Evolutionary conservation across 2,888 invertebrate species (phyloP).

Genomic region (Sicus ferrugineus): DNA sequence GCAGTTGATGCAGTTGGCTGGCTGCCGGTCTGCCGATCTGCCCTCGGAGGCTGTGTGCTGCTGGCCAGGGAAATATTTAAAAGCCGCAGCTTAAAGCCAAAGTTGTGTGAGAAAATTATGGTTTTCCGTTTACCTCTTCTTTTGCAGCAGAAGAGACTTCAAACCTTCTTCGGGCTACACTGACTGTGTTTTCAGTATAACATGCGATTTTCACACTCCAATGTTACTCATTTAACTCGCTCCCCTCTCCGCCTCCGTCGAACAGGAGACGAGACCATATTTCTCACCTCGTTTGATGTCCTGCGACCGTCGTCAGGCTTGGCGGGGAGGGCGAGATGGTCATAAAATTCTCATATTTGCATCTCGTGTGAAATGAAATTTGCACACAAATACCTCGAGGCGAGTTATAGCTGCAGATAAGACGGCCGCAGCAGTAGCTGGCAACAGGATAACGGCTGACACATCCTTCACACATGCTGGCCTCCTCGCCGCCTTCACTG

Average conservation of each 20-base stretch:
- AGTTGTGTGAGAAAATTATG: no score
- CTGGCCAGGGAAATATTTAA: background rate
- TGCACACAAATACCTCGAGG: constrained; percentile 29
- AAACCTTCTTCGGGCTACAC: background rate
- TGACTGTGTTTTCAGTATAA: no score
- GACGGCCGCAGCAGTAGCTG: background rate
- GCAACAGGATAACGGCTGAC: constrained; percentile 12
- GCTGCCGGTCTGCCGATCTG: background rate
- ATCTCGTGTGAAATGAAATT: constrained; percentile 28
- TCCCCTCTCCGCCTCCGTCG: no score
- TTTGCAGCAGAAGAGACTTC: no score
- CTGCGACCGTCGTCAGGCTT: background rate
- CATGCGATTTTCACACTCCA: no score
- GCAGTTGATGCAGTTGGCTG: constrained; percentile 9
- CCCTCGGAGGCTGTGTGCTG: constrained; percentile 1
- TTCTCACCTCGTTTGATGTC: no score
- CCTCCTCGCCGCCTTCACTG: background rate
- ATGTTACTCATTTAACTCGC: no score
- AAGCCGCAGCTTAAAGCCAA: background rate
- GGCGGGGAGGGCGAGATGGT: constrained; percentile 26
- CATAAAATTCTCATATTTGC: constrained; percentile 30
- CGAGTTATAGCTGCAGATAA: constrained; percentile 22
- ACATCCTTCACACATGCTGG: constrained; percentile 17
- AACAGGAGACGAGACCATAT: no score
- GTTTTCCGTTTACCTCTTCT: no score